Base-by-base conservation (phyloP, 2,888 invertebrate genomes). In the Epicampocera succincta region DNA sequence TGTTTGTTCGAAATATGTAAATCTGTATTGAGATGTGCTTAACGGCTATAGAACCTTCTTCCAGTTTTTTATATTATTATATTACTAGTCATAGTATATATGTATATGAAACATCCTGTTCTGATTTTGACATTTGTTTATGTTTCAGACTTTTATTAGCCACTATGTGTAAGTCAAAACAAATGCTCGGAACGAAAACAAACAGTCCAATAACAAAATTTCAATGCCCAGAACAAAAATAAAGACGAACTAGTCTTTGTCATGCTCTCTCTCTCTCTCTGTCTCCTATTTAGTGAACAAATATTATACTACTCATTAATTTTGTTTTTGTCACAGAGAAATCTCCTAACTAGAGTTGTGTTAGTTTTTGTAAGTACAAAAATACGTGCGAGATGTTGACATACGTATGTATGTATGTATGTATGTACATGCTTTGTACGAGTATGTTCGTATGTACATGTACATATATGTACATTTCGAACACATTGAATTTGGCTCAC, bases 121-220 rank as follows among this genome's bases (percentile, higher is more conserved):
- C 60, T 54, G 58, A 29, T 68, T 75, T 6, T 83, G 80, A 75
- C 80, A 54, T 75, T 80, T 71, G 9, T 25, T 60, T 78, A 60
- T 68, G 3, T 21, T 50, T 4, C 33, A 58, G 66, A 81, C 79
- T 61, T 83, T 84, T 81, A 71, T 79, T 65, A 8, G 8, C 6
- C 8, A 48, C 74, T 71, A 17, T 58, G 63, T 42, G 17, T 38
- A n/a, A 21, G 6, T 11, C 52, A 13, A 17, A 60, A 42, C 69
- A 60, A 80, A 75, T 72, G 6, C 15, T 19, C 17, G 12, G 33
- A 76, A 76, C 33, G 40, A 76, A 72, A 69, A 82, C 72, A 77
- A 68, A 81, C 56, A 44, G 17, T 56, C 29, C 40, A 21, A 81
- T 68, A 76, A 66, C 61, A 25, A 56, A 48, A 33, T 60, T 61